These are phyloP conservation scores for Amphibalanus amphitrite DNA, from an alignment of 1,140 invertebrate genomes.

Conservation along the genomic window DNA sequence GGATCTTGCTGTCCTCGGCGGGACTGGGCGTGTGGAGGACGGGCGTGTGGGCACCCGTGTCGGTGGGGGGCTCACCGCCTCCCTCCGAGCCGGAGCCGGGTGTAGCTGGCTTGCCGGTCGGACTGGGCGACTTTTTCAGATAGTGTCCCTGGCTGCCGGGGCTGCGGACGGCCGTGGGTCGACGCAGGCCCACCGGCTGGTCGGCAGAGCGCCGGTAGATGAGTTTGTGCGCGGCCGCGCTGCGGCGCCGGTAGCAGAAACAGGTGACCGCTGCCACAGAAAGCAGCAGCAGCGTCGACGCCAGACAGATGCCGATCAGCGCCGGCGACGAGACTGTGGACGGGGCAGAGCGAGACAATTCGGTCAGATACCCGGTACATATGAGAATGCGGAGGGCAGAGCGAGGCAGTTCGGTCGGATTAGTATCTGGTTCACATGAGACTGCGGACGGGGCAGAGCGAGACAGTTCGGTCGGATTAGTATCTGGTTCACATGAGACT, in stretches of 20 bases:
- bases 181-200: constrained; percentile 35
- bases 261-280: neutral
- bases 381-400: too few species aligned
- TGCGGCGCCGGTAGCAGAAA: neutral
- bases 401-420: too few species aligned
- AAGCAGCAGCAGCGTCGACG: neutral
- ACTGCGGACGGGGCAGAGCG: neutral
- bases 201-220: constrained; percentile 27
- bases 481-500: too few species aligned
- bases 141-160: constrained; percentile 50
- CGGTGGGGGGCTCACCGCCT: constrained; percentile 8
- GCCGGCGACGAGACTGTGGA: neutral
- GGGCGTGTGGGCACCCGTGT: constrained; percentile 25
- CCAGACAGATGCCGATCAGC: neutral
- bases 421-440: too few species aligned
- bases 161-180: constrained; percentile 45
- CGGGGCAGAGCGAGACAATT: constrained; percentile 4
- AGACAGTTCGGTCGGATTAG: too few species aligned
- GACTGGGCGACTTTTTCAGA: constrained; percentile 71
- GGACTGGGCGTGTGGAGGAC: constrained; percentile 28
- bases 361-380: too few species aligned
- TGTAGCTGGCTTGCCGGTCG: constrained; percentile 35
- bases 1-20: constrained; percentile 29
- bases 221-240: neutral
- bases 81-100: constrained; percentile 6